Evolutionary conservation across 2,888 invertebrate species (phyloP).

Genomic region (Odontothrips loti): DNA sequence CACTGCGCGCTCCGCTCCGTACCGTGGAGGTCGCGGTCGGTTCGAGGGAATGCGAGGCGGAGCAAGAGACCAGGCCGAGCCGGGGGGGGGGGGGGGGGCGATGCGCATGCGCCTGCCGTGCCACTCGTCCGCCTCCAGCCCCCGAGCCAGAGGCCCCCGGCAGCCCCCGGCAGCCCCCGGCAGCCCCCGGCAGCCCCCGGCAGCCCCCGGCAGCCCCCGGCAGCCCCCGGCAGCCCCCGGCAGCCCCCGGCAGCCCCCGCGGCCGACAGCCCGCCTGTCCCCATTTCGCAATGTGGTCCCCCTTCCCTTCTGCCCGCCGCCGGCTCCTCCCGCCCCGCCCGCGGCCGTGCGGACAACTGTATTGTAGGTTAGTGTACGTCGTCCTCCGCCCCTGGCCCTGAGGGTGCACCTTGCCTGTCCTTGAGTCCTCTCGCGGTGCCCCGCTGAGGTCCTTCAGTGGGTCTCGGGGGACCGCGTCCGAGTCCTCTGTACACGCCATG

Average conservation of each 20-base stretch:
- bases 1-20: not conserved
- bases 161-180: not conserved
- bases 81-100: not conserved
- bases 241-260: not conserved
- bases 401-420: not conserved
- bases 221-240: not conserved
- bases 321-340: not conserved
- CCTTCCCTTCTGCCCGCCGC: not conserved
- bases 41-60: not conserved
- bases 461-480: not conserved
- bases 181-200: not conserved
- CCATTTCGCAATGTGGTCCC: not conserved
- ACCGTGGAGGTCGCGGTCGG: not conserved
- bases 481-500: not conserved
- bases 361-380: slow-evolving; percentile 12
- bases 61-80: not conserved
- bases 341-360: not conserved
- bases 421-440: not conserved
- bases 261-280: not conserved
- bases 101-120: not conserved
- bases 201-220: not conserved
- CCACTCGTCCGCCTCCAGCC: no score
- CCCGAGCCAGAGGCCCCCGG: no score
- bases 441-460: not conserved
- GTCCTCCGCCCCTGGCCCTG: not conserved